These are phyloP conservation scores for Coenobita brevimanus DNA, from an alignment of 1,140 invertebrate genomes.

Conservation along the genomic window DNA sequence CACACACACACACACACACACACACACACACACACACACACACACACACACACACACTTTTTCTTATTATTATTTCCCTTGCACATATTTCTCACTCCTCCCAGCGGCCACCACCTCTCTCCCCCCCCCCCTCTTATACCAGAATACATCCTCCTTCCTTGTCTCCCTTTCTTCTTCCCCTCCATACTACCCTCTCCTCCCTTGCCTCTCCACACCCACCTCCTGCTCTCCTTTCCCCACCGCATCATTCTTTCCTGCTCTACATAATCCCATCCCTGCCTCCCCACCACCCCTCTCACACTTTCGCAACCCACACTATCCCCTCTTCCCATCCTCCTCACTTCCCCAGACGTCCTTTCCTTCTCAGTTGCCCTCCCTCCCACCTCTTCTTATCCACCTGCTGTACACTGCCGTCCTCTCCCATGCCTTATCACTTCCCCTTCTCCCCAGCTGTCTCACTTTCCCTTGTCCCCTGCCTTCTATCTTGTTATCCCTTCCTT, in stretches of 20 bases:
- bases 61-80: too few relatives aligned
- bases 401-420: neutral
- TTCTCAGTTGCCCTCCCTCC: neutral
- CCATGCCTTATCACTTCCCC: neutral
- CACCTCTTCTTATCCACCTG: too few relatives aligned
- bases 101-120: too few relatives aligned
- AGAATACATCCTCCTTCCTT: too few relatives aligned
- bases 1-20: neutral
- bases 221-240: neutral
- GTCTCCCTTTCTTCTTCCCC: neutral
- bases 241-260: neutral
- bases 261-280: neutral
- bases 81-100: too few relatives aligned
- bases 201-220: neutral
- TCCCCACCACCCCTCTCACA: neutral
- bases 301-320: neutral
- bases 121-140: too few relatives aligned
- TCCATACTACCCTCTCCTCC: neutral
- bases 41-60: slow-evolving; percentile 1
- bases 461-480: neutral
- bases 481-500: neutral
- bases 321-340: neutral
- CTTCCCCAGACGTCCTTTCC: neutral
- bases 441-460: neutral
- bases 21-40: slow-evolving; percentile 5